Conservation (phyloP, 2,888 invertebrate species). For the Cremastinae sp. region DNA sequence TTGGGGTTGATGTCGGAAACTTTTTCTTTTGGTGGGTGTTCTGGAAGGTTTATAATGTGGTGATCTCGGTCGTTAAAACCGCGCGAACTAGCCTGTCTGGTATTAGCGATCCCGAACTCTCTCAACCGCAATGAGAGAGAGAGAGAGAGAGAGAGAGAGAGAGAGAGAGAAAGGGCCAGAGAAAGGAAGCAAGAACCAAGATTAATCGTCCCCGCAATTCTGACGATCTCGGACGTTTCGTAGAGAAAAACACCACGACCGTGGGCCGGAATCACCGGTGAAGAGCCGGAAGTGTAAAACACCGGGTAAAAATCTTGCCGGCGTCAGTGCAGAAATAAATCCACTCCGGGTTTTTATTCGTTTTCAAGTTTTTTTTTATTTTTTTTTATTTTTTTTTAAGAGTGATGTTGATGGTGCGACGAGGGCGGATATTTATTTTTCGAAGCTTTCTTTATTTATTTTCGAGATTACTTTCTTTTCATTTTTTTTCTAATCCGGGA, state of each 20-base stretch:
- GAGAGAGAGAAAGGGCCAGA: too few species aligned
- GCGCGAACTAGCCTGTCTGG: constrained; percentile 36
- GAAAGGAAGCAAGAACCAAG: constrained; percentile 46
- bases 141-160: too few species aligned
- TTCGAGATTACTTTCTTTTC: background rate
- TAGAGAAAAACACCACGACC: constrained; percentile 1
- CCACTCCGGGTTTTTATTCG: constrained; percentile 15
- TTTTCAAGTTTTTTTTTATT: constrained; percentile 29
- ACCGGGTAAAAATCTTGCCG: constrained; percentile 22
- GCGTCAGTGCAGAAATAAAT: background rate
- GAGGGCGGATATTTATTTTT: too few species aligned
- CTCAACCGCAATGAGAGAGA: constrained; percentile 10
- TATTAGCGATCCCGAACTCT: constrained; percentile 30
- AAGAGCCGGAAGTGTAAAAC: constrained; percentile 40
- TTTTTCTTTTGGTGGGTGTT: background rate
- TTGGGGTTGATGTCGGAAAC: too few species aligned
- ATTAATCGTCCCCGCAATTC: constrained; percentile 54
- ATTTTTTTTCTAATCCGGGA: background rate
- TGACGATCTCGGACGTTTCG: constrained; percentile 46
- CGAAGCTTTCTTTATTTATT: background rate
- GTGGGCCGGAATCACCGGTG: constrained; percentile 40
- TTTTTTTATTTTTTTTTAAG: constrained; percentile 9
- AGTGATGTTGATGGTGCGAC: constrained; percentile 15
- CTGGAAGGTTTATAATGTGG: constrained; percentile 3
- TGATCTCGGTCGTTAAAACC: constrained; percentile 40